Base-by-base conservation (phyloP, 2,113 vertebrate genomes). In the Sceloporus tristichus region DNA sequence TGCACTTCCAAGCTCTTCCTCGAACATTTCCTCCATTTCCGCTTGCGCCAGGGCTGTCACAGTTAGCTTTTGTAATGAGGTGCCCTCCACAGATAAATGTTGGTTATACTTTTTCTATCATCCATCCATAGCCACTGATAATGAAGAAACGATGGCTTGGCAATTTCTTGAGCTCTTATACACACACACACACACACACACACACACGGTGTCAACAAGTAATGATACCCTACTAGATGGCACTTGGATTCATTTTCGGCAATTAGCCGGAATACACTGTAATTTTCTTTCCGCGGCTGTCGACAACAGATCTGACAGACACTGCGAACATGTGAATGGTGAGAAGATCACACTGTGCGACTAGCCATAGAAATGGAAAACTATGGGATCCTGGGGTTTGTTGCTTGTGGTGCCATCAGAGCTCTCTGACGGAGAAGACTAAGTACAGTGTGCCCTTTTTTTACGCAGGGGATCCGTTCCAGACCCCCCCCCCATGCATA, bases 211-310 rank as follows among this genome's bases (percentile, higher is more conserved):
- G 79, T 56, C 79, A 89, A 48, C 73, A 76, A 40, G 65, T 78
- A 81, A 56, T 86, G 76, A 29, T 4, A 42, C 2, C 70, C 1
- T 25, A 79, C 54, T 38, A 48, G 2, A 80, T 0, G 5, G 48
- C 56, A 38, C 74, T 56, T 79, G 84, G 66, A 54, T 88, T 56
- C 65, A 81, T 85, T 70, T 71, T 85, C 53, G 73, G 77, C 79
- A 86, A 82, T 89, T 89, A 86, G 48, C 25, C 77, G 70, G 59
- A 19, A 8, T 34, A 40, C 68, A 11, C 82, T 84, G 29, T 79
- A 81, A 75, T 5, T 78, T 84, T 40, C 59, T 86, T 76, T 70
- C 82, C 65, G 73, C 59, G 82, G 71, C 78, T 86, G 84, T 86
- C 53, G 34, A 59, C 79, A 86, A 80, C 66, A 9, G 82, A 82